Evolutionary conservation across 2,888 invertebrate genomes (phyloP), one percentile per base, ranked within the genome.

Genomic region (Exocentrus adspersus): DNA sequence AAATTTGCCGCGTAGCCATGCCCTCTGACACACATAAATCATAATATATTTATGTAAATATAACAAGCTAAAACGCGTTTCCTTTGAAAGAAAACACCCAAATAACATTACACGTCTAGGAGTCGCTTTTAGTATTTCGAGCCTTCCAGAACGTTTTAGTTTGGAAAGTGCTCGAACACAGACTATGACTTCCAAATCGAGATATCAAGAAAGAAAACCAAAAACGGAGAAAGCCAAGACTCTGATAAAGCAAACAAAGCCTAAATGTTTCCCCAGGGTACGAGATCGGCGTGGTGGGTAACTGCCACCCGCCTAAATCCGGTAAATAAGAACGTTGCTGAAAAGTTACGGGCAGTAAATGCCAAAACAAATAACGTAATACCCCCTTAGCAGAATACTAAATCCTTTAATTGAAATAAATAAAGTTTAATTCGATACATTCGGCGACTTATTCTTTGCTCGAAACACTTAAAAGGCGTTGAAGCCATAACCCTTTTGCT

Each of bases 191-290:
- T 75, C 74, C 72, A 71, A 76, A 76, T 76, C 74, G 72, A 71
- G 70, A 71, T 75, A 76, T 76, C 74, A 72, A 71, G 70, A 71
- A 74, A 70, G 72, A 73, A 74, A 69, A 46, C 71, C 69, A 73
- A 72, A 76, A 75, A 73, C 71, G 73, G 64, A 71, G 69, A 69
- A 73, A 76, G 75, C 72, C 72, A 71, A 74, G 73, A 73, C 74
- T 76, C 73, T 77, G 76, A 76, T 76, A 77, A 77, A 76, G 75
- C 74, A 76, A 77, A 76, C 76, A 76, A 72, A 76, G 73, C 75
- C 76, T 72, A 75, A 77, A 77, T 75, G 77, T 72, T 70, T 75
- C 76, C 77, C 77, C 50, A 56, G 75, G 72, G 67, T 43, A 14
- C 42, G 58, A 53, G 68, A 64, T 45, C 16, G 42, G 59, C 41